Evolutionary conservation across 1,140 invertebrate species (phyloP).

Genomic region (Platorchestia sp.): DNA sequence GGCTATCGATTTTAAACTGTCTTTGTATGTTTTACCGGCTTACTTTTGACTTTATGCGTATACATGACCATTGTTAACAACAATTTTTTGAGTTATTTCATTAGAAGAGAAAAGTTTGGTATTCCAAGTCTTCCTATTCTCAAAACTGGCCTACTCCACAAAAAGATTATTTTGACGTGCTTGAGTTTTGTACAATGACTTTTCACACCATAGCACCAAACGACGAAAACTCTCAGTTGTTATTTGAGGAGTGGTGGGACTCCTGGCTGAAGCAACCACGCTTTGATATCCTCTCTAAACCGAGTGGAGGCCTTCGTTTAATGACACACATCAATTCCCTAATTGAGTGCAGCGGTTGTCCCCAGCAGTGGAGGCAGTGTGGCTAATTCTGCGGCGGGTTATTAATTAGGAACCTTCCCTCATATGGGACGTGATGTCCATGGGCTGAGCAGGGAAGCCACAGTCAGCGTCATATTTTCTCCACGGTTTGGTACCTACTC

Average conservation of each 20-base stretch:
- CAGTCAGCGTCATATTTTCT: too few species aligned
- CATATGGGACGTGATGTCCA: too few species aligned
- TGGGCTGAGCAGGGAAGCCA: too few species aligned
- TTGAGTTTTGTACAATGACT: background rate
- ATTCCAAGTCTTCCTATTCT: background rate
- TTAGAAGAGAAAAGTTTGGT: too few species aligned
- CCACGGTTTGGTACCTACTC: too few species aligned
- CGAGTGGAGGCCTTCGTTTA: background rate
- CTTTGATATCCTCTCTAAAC: background rate
- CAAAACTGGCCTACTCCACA: background rate
- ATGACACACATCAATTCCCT: background rate
- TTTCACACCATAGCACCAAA: background rate
- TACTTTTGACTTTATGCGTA: background rate
- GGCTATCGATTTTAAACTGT: too few species aligned
- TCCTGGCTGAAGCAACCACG: background rate
- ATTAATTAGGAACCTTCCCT: too few species aligned
- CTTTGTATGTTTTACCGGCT: background rate
- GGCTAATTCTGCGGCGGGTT: too few species aligned
- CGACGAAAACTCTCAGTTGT: background rate
- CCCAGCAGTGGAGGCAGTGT: background rate
- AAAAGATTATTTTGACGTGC: background rate
- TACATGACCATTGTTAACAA: too few species aligned
- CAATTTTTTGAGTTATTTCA: too few species aligned
- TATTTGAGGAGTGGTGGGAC: background rate
- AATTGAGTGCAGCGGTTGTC: background rate